Evolutionary conservation across 92 coral and sea anemone genomes (phyloP), one percentile per base, ranked within the genome.

Genomic region (Phenganax marumi): DNA sequence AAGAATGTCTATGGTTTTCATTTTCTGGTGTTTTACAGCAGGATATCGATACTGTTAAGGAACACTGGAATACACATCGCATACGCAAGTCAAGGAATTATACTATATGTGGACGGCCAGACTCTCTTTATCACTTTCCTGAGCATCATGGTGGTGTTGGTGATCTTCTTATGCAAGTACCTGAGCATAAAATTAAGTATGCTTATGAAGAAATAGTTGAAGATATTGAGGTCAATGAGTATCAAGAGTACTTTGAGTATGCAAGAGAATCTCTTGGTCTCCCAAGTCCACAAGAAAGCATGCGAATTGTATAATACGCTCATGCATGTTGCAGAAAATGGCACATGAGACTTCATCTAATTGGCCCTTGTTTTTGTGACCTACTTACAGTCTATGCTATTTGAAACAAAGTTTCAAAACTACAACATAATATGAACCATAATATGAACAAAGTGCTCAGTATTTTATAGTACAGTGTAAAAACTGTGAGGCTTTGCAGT

Each of bases 161-260:
- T 48, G 81, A 86, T 84, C 85, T 86, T 17, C n/a, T 76, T 7
- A 18, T 50, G n/a, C 49, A 75, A 26, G 84, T 88, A 33, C 71
- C 86, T 77, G 24, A 75, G 55, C 62, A 82, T 22, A 83, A 85
- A 82, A 70, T 82, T 13, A 70, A 77, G 47, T 82, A 83, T 73
- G 87, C 77, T 17, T 79, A 83, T 68, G 71, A 77, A 63, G 77
- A 77, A 79, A 78, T 89, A 33, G 79, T 86, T 46, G 78, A 86
- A 74, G 62, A 12, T 57, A 68, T 33, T 18, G 25, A 22, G 25
- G 58, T 7, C n/a, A 86, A 86, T 77, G 91, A 82, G 65, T 78
- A 82, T 83, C 85, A 86, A 82, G 87, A 86, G 10, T 91, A 91
- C 86, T 91, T 91, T 84, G 89, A 88, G 21, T 91, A 91, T 81